Evolutionary conservation across 2,113 vertebrate species (phyloP).

Genomic region (Pterocles burchelli): DNA sequence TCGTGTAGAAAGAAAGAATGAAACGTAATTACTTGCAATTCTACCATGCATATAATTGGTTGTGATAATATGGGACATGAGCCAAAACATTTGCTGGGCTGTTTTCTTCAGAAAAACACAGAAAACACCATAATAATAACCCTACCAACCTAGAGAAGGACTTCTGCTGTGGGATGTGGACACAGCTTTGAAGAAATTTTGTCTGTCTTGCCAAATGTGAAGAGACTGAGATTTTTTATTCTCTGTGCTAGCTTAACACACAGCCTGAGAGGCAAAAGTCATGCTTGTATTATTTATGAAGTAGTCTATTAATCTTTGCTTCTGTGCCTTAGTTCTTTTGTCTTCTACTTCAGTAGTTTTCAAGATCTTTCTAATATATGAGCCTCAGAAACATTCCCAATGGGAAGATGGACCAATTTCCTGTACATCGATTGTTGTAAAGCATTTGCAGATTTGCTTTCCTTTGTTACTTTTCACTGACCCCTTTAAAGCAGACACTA

Average conservation of each 20-base stretch:
- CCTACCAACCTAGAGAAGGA: neutral
- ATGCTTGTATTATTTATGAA: neutral
- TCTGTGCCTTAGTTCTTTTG: neutral
- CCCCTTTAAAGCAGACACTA: neutral
- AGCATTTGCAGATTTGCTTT: neutral
- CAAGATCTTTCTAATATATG: neutral
- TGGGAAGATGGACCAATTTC: neutral
- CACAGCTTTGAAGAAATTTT: neutral
- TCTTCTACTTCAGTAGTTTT: neutral
- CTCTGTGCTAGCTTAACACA: neutral
- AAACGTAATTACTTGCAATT: slow-evolving; percentile 40
- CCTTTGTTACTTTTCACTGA: neutral
- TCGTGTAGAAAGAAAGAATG: slow-evolving; percentile 26
- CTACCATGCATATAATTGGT: slow-evolving; percentile 55
- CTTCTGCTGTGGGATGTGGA: neutral
- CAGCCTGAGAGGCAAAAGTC: neutral
- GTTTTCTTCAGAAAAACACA: slow-evolving; percentile 29
- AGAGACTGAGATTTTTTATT: neutral
- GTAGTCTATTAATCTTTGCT: neutral
- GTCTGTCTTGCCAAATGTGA: neutral
- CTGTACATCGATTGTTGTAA: neutral
- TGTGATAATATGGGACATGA: slow-evolving; percentile 38
- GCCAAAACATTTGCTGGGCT: slow-evolving; percentile 15
- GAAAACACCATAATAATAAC: slow-evolving; percentile 28
- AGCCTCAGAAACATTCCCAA: neutral